phyloP scores from a whole-genome alignment of 2,113 vertebrate species.

The Dasyprocta punctata region DNA sequence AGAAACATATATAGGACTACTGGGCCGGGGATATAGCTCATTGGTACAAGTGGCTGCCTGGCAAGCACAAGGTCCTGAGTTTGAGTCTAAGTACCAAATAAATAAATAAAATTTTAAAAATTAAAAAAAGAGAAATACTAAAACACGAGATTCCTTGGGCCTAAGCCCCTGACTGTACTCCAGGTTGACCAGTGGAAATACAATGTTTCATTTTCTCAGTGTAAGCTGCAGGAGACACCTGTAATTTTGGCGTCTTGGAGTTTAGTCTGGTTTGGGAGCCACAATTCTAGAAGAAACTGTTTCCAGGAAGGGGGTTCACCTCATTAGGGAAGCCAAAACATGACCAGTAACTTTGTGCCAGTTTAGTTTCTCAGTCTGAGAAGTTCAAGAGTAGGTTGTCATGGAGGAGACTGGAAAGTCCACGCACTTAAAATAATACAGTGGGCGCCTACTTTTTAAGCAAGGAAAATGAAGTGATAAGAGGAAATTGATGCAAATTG shows the following conservation, averaged over 20 bases:
- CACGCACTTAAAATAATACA: not conserved
- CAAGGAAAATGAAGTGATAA: not conserved
- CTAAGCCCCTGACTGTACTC: not conserved
- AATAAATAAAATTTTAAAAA: too few species aligned
- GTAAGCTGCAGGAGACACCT: not conserved
- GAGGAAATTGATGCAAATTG: constrained; percentile 51
- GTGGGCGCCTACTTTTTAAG: not conserved
- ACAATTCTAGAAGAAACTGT: not conserved
- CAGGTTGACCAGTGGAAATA: not conserved
- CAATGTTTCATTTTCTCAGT: constrained; percentile 5
- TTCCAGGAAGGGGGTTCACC: not conserved
- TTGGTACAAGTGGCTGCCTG: too few species aligned
- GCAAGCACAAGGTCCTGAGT: too few species aligned
- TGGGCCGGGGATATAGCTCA: too few species aligned
- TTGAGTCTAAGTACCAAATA: too few species aligned
- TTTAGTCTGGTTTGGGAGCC: constrained; percentile 2
- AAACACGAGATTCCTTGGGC: not conserved
- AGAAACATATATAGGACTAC: not conserved
- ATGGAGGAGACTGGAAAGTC: not conserved
- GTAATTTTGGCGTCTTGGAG: not conserved
- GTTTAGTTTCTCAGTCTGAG: constrained; percentile 65
- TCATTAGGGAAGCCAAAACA: constrained; percentile 56
- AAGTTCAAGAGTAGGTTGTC: not conserved
- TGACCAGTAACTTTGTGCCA: constrained; percentile 59
- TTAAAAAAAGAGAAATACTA: not conserved